Evolutionary conservation across 53 echinoderm and acorn worm genomes (phyloP).

Genomic region (Temnopleurus reevesii): DNA sequence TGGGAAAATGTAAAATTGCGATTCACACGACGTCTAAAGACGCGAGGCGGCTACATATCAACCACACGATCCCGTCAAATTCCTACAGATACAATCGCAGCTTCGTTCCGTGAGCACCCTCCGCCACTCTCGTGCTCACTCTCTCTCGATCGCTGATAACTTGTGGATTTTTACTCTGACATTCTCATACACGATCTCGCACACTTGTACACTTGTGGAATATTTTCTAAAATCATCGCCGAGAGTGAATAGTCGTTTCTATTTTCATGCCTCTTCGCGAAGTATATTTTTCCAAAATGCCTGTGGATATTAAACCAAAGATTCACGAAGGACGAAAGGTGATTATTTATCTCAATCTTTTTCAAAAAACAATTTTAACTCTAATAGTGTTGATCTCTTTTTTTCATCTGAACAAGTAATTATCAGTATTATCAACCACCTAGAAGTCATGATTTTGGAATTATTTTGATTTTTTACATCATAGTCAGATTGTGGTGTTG

Average conservation of each 20-base stretch:
- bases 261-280: conserved; percentile 58
- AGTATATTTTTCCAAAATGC: conserved; percentile 67
- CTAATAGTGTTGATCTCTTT: not conserved
- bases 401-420: too few relatives aligned
- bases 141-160: conserved; percentile 19
- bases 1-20: conserved; percentile 48
- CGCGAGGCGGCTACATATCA: conserved; percentile 43
- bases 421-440: too few relatives aligned
- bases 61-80: conserved; percentile 50
- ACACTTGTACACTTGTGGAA: conserved; percentile 14
- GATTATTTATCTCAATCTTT: conserved; percentile 20
- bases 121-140: conserved; percentile 43
- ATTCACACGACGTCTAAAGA: conserved; percentile 50
- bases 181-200: not conserved
- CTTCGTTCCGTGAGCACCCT: not conserved
- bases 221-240: not conserved
- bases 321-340: conserved; percentile 92
- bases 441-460: too few relatives aligned
- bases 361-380: not conserved
- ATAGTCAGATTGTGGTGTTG: too few relatives aligned
- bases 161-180: conserved; percentile 62
- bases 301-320: conserved; percentile 86
- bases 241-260: not conserved
- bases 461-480: too few relatives aligned
- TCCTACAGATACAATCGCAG: conserved; percentile 46